Conservation (phyloP, 2,113 vertebrate genomes). For the Bungarus multicinctus region DNA sequence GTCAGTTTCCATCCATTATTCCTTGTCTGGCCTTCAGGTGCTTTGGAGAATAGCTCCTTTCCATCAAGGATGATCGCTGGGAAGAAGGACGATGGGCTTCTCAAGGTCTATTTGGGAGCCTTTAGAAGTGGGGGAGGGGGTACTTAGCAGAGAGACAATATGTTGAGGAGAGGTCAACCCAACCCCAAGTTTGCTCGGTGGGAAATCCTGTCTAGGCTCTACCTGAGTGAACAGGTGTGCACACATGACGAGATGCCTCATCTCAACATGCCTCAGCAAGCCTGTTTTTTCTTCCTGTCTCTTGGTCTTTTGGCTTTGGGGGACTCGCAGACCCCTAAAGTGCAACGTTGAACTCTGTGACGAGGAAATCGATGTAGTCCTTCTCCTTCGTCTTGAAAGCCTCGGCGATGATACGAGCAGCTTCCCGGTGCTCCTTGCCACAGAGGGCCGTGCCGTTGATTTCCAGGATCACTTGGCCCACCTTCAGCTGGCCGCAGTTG, state of each 20-base stretch:
- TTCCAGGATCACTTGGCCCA: slow-evolving; percentile 96
- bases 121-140: neutral
- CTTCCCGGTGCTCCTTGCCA: slow-evolving; percentile 90
- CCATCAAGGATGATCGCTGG: neutral
- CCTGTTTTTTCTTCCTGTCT: neutral
- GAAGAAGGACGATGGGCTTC: neutral
- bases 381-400: slow-evolving; percentile 96
- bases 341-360: slow-evolving; percentile 95
- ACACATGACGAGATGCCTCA: neutral
- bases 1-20: too few relatives aligned
- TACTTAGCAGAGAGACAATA: accelerated
- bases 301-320: neutral
- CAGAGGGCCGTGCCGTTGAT: slow-evolving; percentile 86
- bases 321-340: slow-evolving; percentile 70
- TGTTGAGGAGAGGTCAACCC: neutral
- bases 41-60: too few relatives aligned
- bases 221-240: neutral
- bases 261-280: neutral
- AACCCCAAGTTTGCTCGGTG: neutral
- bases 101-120: accelerated
- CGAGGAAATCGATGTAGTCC: slow-evolving; percentile 92
- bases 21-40: too few relatives aligned
- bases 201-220: neutral
- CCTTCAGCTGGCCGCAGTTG: slow-evolving; percentile 92
- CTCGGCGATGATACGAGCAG: slow-evolving; percentile 91